These are phyloP conservation scores for Tryphoninae sp. DNA, from an alignment of 2,888 invertebrate genomes.

Conservation along the genomic window DNA sequence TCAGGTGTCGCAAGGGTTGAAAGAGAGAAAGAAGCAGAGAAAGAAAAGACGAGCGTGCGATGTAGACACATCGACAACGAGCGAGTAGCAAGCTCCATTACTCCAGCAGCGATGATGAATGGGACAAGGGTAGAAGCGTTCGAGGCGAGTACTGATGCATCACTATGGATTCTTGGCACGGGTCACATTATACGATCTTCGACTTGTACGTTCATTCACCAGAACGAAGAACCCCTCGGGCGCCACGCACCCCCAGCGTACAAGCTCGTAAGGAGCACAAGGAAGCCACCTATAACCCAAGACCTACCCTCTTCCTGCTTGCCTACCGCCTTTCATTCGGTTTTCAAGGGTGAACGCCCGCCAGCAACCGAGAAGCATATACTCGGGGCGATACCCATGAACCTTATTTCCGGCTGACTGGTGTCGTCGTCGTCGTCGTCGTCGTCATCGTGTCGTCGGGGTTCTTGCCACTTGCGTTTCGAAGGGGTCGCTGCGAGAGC, in stretches of 20 bases:
- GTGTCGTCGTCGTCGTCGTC: constrained; percentile 24
- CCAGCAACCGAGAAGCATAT: constrained; percentile 53
- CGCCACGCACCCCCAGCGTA: neutral
- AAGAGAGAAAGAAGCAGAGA: neutral
- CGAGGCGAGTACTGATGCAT: constrained; percentile 64
- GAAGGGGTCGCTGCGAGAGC: constrained; percentile 41
- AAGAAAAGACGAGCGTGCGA: constrained; percentile 2
- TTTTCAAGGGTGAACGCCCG: constrained; percentile 61
- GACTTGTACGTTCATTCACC: constrained; percentile 71
- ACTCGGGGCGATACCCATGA: constrained; percentile 51
- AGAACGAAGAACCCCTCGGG: constrained; percentile 24
- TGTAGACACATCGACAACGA: neutral
- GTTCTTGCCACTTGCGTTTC: constrained; percentile 45
- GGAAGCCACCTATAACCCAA: constrained; percentile 45
- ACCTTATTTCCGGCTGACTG: constrained; percentile 57
- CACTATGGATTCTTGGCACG: constrained; percentile 76
- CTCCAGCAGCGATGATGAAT: constrained; percentile 39
- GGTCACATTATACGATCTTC: constrained; percentile 75
- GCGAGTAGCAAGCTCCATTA: neutral
- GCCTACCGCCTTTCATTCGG: constrained; percentile 63
- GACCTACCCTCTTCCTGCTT: constrained; percentile 47
- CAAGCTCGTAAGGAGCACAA: constrained; percentile 46
- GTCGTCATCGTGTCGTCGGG: constrained; percentile 3
- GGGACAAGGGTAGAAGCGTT: constrained; percentile 45
- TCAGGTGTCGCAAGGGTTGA: neutral